Conservation (phyloP, 2,888 invertebrate species). For the Drosophila picticornis region DNA sequence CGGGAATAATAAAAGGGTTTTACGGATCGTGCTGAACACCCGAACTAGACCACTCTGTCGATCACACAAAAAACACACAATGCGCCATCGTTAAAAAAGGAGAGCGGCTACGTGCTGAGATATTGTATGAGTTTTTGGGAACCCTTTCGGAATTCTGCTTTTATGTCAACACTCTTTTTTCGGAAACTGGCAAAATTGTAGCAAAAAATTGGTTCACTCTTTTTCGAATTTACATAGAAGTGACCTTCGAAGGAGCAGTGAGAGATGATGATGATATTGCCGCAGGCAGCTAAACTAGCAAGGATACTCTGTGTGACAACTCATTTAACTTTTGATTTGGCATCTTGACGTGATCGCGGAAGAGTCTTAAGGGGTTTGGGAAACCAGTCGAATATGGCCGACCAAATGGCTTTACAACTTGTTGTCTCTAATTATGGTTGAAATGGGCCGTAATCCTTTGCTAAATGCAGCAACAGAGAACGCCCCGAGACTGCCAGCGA, state of each 20-base stretch:
- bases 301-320: conserved; percentile 35
- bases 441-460: conserved; percentile 79
- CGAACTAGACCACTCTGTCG: conserved; percentile 73
- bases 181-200: conserved; percentile 48
- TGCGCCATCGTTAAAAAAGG: conserved; percentile 70
- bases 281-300: not conserved
- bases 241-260: conserved; percentile 38
- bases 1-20: conserved; percentile 33
- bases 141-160: conserved; percentile 32
- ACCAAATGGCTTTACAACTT: conserved; percentile 82
- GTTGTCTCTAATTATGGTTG: conserved; percentile 84
- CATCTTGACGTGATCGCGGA: conserved; percentile 61
- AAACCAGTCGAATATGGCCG: conserved; percentile 17
- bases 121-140: conserved; percentile 34
- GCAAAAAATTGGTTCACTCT: conserved; percentile 73
- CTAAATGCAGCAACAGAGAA: conserved; percentile 70
- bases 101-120: conserved; percentile 65
- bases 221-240: conserved; percentile 68
- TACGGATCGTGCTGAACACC: conserved; percentile 46
- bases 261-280: conserved; percentile 8
- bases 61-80: conserved; percentile 64
- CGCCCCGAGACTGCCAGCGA: conserved; percentile 51
- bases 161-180: conserved; percentile 36
- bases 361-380: conserved; percentile 12
- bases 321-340: conserved; percentile 79